Conservation (phyloP, 2,888 invertebrate genomes). For the Pyrrhia umbra region DNA sequence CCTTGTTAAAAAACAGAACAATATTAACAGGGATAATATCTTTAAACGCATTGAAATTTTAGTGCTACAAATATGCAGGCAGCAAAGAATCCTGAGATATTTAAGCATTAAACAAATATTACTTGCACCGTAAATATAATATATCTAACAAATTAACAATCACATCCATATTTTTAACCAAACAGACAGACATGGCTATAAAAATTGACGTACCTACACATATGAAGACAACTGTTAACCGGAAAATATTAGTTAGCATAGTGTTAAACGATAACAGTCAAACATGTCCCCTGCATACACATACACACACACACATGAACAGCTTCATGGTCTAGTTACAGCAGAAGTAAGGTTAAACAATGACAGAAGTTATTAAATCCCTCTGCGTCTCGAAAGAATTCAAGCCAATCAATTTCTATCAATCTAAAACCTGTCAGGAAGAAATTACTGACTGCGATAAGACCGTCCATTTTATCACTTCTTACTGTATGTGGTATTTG, state of each 20-base stretch:
- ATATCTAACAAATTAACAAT: neutral
- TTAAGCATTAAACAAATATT: too few relatives aligned
- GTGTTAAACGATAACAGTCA: constrained; percentile 27
- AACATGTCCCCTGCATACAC: constrained; percentile 14
- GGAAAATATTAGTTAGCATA: constrained; percentile 28
- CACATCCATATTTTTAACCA: neutral
- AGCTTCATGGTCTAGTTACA: constrained; percentile 28
- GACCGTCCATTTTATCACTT: too few relatives aligned
- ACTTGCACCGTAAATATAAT: too few relatives aligned
- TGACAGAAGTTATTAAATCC: constrained; percentile 14
- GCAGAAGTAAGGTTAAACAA: constrained; percentile 8
- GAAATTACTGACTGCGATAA: too few relatives aligned
- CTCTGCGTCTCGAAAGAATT: neutral
- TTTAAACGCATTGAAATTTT: too few relatives aligned
- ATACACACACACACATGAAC: constrained; percentile 25
- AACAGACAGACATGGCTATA: neutral
- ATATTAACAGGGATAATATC: too few relatives aligned
- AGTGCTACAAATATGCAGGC: too few relatives aligned
- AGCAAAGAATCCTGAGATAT: too few relatives aligned
- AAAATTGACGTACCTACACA: neutral
- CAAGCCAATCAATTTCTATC: too few relatives aligned
- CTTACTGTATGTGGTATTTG: too few relatives aligned
- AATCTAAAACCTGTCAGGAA: too few relatives aligned
- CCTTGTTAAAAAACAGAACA: too few relatives aligned
- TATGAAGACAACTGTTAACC: constrained; percentile 14